These are phyloP conservation scores for Agrotis exclamationis DNA, from an alignment of 2,888 invertebrate genomes.

Conservation along the genomic window DNA sequence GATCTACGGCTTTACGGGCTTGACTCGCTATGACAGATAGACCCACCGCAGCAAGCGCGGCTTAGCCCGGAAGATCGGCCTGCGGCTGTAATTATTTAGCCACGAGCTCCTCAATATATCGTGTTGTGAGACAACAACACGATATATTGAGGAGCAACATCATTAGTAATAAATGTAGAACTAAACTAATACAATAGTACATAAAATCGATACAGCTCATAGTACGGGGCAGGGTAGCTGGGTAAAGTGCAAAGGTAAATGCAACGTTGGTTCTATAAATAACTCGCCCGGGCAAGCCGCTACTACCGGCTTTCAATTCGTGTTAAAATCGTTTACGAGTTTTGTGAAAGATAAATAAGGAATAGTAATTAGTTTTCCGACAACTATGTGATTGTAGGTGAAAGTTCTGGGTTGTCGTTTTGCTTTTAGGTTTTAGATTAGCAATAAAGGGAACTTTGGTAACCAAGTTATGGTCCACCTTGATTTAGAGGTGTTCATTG, in stretches of 20 bases:
- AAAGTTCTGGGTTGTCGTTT: too few relatives aligned
- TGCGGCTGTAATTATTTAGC: too few relatives aligned
- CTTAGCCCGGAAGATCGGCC: too few relatives aligned
- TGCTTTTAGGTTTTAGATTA: background rate
- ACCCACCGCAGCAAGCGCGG: too few relatives aligned
- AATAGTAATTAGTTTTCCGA: conserved; percentile 9
- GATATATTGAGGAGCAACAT: too few relatives aligned
- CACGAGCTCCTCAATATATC: too few relatives aligned
- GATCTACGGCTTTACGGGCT: too few relatives aligned
- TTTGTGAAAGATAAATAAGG: conserved; percentile 2
- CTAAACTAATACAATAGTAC: conserved; percentile 16
- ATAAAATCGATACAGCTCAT: conserved; percentile 55
- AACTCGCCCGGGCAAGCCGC: conserved; percentile 71
- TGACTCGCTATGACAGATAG: too few relatives aligned
- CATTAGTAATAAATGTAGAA: conserved; percentile 13
- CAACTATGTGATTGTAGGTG: background rate
- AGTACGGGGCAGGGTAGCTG: conserved; percentile 58
- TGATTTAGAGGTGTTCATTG: too few relatives aligned
- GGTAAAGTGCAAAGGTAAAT: conserved; percentile 83
- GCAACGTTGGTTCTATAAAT: conserved; percentile 80
- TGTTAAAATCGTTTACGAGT: conserved; percentile 21
- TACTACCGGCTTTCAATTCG: conserved; percentile 54
- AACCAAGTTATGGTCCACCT: background rate
- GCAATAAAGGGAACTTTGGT: too few relatives aligned
- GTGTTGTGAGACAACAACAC: background rate